These are phyloP conservation scores for Synanthedon andrenaeformis DNA, from an alignment of 2,888 invertebrate genomes.

Conservation along the genomic window DNA sequence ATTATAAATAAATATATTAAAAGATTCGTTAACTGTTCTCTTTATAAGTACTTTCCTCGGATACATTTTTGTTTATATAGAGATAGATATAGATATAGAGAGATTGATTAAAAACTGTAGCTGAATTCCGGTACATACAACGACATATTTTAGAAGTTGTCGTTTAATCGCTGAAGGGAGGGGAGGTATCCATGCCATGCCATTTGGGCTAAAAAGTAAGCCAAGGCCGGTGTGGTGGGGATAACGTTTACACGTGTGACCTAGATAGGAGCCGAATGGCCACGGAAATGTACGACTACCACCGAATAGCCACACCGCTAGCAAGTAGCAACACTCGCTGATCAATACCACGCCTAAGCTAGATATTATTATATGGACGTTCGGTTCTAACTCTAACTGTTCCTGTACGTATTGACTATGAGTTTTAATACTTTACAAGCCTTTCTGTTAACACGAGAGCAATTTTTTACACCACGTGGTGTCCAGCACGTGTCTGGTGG, in stretches of 20 bases:
- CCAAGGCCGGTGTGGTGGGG: conserved; percentile 67
- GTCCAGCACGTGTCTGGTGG: conserved; percentile 29
- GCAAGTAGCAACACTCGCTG: conserved; percentile 27
- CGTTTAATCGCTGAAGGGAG: conserved; percentile 28
- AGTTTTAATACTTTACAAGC: not conserved
- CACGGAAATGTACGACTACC: conserved; percentile 42
- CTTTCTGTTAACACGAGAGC: not conserved
- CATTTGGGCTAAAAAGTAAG: conserved; percentile 56
- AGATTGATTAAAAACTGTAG: too few relatives aligned
- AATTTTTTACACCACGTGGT: conserved; percentile 24
- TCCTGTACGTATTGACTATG: not conserved
- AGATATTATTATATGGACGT: conserved; percentile 18
- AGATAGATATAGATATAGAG: too few relatives aligned
- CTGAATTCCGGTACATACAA: not conserved
- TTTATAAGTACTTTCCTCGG: too few relatives aligned
- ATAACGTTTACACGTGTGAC: conserved; percentile 70
- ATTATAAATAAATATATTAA: too few relatives aligned
- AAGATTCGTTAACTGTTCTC: too few relatives aligned
- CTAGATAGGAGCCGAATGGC: conserved; percentile 51
- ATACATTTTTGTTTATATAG: too few relatives aligned
- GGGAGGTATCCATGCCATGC: conserved; percentile 41
- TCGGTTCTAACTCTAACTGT: conserved; percentile 15
- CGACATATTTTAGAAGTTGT: not conserved
- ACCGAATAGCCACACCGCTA: conserved; percentile 28
- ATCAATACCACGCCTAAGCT: conserved; percentile 29